Base-by-base conservation (phyloP, 2,113 vertebrate genomes). In the Syngnathus typhle region DNA sequence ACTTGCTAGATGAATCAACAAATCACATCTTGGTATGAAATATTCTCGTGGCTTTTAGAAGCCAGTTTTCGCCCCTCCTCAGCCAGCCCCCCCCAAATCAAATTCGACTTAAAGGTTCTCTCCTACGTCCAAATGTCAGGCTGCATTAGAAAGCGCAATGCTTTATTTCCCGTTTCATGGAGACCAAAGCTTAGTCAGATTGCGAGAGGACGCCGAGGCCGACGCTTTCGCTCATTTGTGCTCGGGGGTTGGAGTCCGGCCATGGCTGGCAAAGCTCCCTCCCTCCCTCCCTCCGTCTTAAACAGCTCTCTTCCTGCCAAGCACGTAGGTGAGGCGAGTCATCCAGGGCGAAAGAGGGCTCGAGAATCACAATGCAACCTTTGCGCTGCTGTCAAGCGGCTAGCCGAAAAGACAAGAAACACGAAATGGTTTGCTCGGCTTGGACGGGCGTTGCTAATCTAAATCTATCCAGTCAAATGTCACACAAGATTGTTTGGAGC, bases 361-460 rank as follows among this genome's bases (percentile, higher is more conserved):
- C 75, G 88, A 84, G 87, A 91, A 90, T 90, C 80, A 84, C 85
- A 90, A 91, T 88, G 80, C 87, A 85, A 81, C 80, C 68, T 77
- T 85, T 52, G 37, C 32, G 37, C 81, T 75, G 70, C 68, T 76
- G 67, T 82, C 27, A 32, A 32, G 27, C 27, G 27, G 27, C 27
- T 32, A 32, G 27, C 27, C 3, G 27, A 32, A 32, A 32, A 32
- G 27, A 32, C 27, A 32, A 27, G 27, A 27, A 27, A 32, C 27
- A 32, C 3, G 27, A 32, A 32, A 32, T 32, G 27, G 27, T 32
- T 32, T 32, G 27, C 27, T 32, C 27, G 27, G 27, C 27, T 3
- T 32, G 27, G 27, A 32, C 3, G 27, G 2, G 3, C 27, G 27
- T 3, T 32, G 27, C 27, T 32, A 3, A 32, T 32, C 39, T 8